These are phyloP conservation scores for Picus viridis DNA, from an alignment of 2,797 vertebrate genomes.

Conservation along the genomic window DNA sequence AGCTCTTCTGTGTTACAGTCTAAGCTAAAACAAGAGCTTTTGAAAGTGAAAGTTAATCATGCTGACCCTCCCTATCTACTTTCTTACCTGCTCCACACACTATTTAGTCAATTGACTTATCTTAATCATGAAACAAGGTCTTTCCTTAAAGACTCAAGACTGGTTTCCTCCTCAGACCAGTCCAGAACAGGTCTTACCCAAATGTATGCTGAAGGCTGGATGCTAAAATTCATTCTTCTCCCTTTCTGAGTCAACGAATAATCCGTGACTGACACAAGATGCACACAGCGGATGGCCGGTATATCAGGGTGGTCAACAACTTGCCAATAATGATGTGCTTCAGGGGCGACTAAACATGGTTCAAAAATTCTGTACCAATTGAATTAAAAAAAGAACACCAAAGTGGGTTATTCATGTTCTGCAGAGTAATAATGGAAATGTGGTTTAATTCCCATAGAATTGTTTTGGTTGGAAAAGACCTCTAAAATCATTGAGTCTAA, in stretches of 20 bases:
- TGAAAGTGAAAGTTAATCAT: not conserved
- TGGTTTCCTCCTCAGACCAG: not conserved
- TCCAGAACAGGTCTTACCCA: not conserved
- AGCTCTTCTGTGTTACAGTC: not conserved
- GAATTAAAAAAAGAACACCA: not conserved
- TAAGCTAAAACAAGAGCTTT: not conserved
- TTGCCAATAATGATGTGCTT: not conserved
- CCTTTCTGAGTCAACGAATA: not conserved
- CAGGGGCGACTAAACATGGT: not conserved
- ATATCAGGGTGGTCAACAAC: not conserved
- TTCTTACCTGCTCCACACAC: not conserved
- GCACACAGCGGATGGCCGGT: accelerated
- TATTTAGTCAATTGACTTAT: not conserved
- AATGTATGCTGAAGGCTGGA: not conserved
- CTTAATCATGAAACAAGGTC: not conserved
- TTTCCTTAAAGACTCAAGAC: not conserved
- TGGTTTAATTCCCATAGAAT: not conserved
- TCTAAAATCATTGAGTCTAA: no score
- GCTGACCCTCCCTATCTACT: not conserved
- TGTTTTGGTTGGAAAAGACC: no score
- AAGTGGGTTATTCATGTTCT: not conserved
- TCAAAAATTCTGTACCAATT: not conserved
- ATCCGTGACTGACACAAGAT: not conserved
- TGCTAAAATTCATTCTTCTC: not conserved
- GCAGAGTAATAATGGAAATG: not conserved